Percentiles rank a stretch among this genome's conserved stretches.
Conservation (phyloP, 2,797 vertebrate species). For the Dendrocincla fuliginosa region DNA sequence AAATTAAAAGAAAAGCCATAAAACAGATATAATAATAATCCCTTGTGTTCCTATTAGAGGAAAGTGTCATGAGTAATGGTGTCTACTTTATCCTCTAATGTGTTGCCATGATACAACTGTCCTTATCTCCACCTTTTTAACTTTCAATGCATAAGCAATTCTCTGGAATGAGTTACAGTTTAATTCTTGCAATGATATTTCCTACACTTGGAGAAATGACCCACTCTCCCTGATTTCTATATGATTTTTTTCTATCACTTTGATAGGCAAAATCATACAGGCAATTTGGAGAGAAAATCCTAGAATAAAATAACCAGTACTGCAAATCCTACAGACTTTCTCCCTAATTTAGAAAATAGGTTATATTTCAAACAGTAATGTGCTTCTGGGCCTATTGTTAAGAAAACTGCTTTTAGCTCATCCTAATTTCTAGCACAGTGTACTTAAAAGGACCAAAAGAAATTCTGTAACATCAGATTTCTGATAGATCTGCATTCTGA, state of each 20-base stretch:
- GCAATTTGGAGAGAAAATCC: background rate
- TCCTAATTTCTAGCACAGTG: background rate
- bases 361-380: background rate
- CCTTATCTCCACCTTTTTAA: background rate
- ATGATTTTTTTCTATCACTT: background rate
- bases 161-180: background rate
- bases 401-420: background rate
- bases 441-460: background rate
- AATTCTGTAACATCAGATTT: background rate
- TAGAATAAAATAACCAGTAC: background rate
- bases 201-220: background rate
- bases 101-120: background rate
- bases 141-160: background rate
- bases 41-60: background rate
- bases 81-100: background rate
- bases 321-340: background rate
- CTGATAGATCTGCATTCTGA: background rate
- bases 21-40: background rate
- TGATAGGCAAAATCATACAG: background rate
- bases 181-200: background rate
- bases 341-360: background rate
- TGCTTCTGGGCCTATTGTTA: constrained; percentile 10
- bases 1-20: background rate
- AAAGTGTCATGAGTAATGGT: background rate
- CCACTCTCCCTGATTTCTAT: background rate